Percentiles rank a stretch among this genome's conserved stretches.
phyloP scores from a whole-genome alignment of 2,113 vertebrate species.

The Dryoscopus gambensis region DNA sequence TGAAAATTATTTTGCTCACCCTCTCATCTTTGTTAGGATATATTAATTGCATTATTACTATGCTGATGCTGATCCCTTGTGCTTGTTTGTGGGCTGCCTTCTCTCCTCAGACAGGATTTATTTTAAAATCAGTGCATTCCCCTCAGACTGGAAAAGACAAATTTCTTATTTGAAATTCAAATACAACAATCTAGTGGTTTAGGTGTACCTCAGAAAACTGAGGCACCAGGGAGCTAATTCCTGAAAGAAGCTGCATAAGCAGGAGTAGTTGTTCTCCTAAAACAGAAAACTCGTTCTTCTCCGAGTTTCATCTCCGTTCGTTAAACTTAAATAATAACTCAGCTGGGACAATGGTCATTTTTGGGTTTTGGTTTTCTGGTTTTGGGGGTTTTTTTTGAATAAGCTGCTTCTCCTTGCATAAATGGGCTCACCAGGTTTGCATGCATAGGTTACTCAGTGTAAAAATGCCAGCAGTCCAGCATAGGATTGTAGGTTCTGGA shows the following conservation, averaged over 20 bases:
- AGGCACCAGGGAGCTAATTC: not conserved
- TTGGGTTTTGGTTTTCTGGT: not conserved
- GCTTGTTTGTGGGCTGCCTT: not conserved
- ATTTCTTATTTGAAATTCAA: not conserved
- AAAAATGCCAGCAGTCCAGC: not conserved
- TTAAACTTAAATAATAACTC: not conserved
- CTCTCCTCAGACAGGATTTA: not conserved
- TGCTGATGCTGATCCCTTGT: not conserved
- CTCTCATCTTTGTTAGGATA: not conserved
- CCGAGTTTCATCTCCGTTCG: not conserved
- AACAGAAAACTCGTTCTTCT: not conserved
- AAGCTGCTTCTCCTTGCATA: not conserved
- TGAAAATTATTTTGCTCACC: not conserved
- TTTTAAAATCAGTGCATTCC: not conserved
- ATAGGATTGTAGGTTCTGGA: not conserved
- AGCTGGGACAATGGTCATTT: not conserved
- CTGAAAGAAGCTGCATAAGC: not conserved
- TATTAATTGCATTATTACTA: not conserved
- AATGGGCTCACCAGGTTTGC: rapidly evolving
- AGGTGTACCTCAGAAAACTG: not conserved
- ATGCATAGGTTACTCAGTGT: not conserved
- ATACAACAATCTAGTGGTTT: not conserved
- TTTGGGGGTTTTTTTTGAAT: not conserved
- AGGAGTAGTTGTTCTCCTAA: not conserved
- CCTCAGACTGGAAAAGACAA: not conserved